These are phyloP conservation scores for Lomographa bimaculata DNA, from an alignment of 2,888 invertebrate species.

Conservation along the genomic window DNA sequence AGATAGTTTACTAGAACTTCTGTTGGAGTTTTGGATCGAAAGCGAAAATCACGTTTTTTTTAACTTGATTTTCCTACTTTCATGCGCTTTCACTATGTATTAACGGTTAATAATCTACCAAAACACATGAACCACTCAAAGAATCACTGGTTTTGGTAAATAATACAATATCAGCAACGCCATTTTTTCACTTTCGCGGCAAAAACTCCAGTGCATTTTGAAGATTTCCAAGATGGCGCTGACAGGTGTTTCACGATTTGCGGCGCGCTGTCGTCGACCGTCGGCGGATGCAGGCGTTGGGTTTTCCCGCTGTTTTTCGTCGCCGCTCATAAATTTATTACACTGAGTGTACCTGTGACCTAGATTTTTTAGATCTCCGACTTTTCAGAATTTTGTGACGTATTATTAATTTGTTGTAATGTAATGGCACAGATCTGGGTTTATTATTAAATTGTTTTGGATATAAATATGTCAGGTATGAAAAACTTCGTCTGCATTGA, in stretches of 20 bases:
- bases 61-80: no score
- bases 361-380: slow-evolving; percentile 38
- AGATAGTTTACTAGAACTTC: no score
- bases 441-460: slow-evolving; percentile 17
- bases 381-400: slow-evolving; percentile 42
- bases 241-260: slow-evolving; percentile 36
- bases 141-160: no score
- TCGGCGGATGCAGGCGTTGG: slow-evolving; percentile 31
- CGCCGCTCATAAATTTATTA: slow-evolving; percentile 36
- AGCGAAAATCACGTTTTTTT: no score
- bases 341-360: slow-evolving; percentile 40
- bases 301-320: slow-evolving; percentile 30
- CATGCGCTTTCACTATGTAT: no score
- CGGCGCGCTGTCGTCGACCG: no score
- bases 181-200: no score
- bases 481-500: slow-evolving; percentile 6
- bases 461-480: slow-evolving; percentile 13
- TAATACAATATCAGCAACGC: no score
- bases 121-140: no score
- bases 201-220: slow-evolving; percentile 19
- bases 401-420: slow-evolving; percentile 37
- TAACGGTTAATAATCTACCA: no score
- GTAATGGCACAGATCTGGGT: slow-evolving; percentile 1
- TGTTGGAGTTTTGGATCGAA: no score
- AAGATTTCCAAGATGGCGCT: slow-evolving; percentile 28